Evolutionary conservation across 2,888 invertebrate genomes (phyloP), one percentile per base, ranked within the genome.

Genomic region (Aphodius granarius): DNA sequence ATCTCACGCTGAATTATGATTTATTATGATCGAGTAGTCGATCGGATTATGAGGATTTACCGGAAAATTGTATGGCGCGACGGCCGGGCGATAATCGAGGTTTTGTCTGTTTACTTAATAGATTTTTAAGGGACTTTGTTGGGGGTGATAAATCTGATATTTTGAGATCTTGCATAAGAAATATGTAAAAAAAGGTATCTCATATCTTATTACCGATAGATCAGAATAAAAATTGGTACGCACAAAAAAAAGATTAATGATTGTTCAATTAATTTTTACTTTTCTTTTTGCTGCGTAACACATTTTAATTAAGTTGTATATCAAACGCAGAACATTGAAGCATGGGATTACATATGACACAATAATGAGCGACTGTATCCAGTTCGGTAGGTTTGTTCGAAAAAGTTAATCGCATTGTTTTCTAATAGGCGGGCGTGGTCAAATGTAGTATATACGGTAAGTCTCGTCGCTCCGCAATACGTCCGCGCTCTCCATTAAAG

Each of bases 21-120:
- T 75, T 66, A 75, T 75, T 71, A 75, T 75, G 75, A 75, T 75
- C 19, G 75, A 75, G 63, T 72, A 23, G 23, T 6, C 21, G 21
- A n/a, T 68, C 22, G 21, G 17, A 68, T 43, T 43, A 43, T 43
- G 43, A 43, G 43, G 43, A 43, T 43, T 43, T 43, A 43, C 43
- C 43, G 43, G 43, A 43, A 43, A 43, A 43, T 43, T 43, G 43
- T 43, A 43, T 43, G 43, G 43, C 43, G 43, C 43, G 43, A n/a
- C n/a, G n/a, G n/a, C n/a, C 22, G n/a, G 22, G n/a, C 68, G 68
- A 68, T 68, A 20, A 68, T 68, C 17, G 68, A 68, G 63, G 20
- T 43, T 43, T n/a, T 43, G 9, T 43, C 43, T 43, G 43, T 43
- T 43, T 43, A 13, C 43, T 43, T 43, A 43, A 43, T 43, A 43